Base-by-base conservation (phyloP, 1,140 invertebrate genomes). In the Lerema accius region DNA sequence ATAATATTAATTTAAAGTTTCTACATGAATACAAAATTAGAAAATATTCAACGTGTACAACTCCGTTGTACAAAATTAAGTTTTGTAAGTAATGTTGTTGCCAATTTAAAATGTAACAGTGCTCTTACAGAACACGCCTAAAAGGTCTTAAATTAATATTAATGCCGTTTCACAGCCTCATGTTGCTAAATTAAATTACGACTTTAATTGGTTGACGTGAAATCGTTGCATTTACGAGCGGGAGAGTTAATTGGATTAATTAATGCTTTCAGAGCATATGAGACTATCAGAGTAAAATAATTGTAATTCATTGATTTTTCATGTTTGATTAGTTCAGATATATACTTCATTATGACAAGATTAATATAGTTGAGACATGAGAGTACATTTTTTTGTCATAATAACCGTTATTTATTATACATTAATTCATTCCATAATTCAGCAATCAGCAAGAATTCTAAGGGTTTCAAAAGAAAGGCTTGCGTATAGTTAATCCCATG, bases 191-290 rank as follows among this genome's bases (percentile, higher is more conserved):
- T 80, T 73, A 74, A 80, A 80, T 81, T 73, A 78, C 73, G 61
- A 67, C 59, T 71, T 75, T 62, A 74, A 76, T 73, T 68, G 65
- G 62, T 64, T 71, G 43, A 71, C 66, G 65, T 45, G 35, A 72
- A 78, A 78, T 76, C 69, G 71, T 78, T 83, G 77, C 68, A 76
- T 80, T 80, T 76, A 73, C 63, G 63, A 73, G 58, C 56, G 76
- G 59, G 55, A 60, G 63, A 69, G 63, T 75, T 75, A 76, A 81
- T 81, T 80, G 67, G 71, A 75, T 76, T 71, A 78, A 76, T 81
- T 71, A 69, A 64, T 68, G 53, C 63, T 67, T 68, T 65, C 48
- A 63, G 65, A 78, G 74, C 74, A 46, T 70, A 65, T 63, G 69
- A 65, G 45, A 53, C 61, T 26, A 67, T 67, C 45, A 67, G 51